Evolutionary conservation across 2,888 invertebrate species (phyloP), one percentile per base, ranked within the genome.

Genomic region (Endomychus coccineus): DNA sequence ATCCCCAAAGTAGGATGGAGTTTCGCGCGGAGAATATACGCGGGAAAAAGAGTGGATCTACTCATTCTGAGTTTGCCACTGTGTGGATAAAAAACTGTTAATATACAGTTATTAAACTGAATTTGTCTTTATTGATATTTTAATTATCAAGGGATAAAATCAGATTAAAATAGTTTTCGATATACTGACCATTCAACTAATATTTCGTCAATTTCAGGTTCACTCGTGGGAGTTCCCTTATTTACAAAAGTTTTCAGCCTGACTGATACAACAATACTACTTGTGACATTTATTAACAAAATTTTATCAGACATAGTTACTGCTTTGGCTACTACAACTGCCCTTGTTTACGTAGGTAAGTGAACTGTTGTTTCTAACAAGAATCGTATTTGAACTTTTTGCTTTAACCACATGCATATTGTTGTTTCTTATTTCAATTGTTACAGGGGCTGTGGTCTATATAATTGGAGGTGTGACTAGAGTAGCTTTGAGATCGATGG

Each of bases 251-350:
- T 60, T 7, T 44, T 69, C 7, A 54, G 65, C 30, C 38, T 68
- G 6, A 53, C 57, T 22, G 69, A 70, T 42, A 50, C 61, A 30
- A 50, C 54, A 5, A 61, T 70, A 19, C 54, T 69, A 10, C 42
- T 62, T n/a, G 35, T 66, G 16, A 60, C 67, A 2, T 66, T 68
- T 33, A 27, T 62, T 4, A 64, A 68, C 50, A 68, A 68, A 55
- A 63, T 69, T 17, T 45, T 61, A n/a, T 52, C 55, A 14, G 66
- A 64, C 39, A 46, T 67, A n/a, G 48, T 68, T 7, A 62, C 62
- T 29, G 61, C 61, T 3, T 54, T 64, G 16, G 63, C 64, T 3
- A 49, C 49, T 17, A 59, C 56, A 4, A 43, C 45, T 9, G 38
- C 50, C 6, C 50, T 62, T 38, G 54, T 68, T 46, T 67, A 65